Base-by-base conservation (phyloP, 2,888 invertebrate species). In the Endotricha flammealis region DNA sequence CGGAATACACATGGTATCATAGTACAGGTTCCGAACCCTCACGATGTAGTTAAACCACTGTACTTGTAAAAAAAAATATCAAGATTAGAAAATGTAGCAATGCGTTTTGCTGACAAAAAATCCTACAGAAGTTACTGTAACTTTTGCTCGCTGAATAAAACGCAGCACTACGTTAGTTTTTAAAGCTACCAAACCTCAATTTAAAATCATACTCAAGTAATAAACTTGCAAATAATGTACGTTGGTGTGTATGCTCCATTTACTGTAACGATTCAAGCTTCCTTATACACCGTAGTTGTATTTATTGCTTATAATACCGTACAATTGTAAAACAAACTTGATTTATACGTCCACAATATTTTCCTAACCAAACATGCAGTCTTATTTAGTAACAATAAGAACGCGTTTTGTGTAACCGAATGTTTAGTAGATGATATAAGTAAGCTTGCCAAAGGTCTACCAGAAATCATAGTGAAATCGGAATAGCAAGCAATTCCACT, bases 231-330 rank as follows among this genome's bases (percentile, higher is more conserved):
- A 69, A 75, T 75, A 60, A 68, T 66, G 63, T 64, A 16, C n/a
- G 59, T 65, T 65, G 57, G 55, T 58, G 61, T n/a, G 64, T 63
- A 29, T 67, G 75, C 64, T 56, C 72, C 75, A 75, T 78, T 80
- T 71, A 63, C 55, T 64, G 52, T 71, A 70, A 76, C 64, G 71
- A 66, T 58, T 59, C 48, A 48, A 51, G 63, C 58, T 69, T 69
- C 52, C 64, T 67, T 65, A 59, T 60, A 54, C 55, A 57, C 52
- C 44, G 44, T 51, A 8, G 12, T 33, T 29, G 52, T 69, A 69
- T 73, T 73, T 74, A 74, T 69, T 51, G 54, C 53, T 48, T 54
- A 54, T 51, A 61, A 50, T 50, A 50, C 50, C 12, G 57, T 57
- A 62, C 46, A 38, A 36, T 40, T 36, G 38, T 39, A 44, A 27